Conservation (phyloP, 2,797 vertebrate species). For the Cyclura pinguis region DNA sequence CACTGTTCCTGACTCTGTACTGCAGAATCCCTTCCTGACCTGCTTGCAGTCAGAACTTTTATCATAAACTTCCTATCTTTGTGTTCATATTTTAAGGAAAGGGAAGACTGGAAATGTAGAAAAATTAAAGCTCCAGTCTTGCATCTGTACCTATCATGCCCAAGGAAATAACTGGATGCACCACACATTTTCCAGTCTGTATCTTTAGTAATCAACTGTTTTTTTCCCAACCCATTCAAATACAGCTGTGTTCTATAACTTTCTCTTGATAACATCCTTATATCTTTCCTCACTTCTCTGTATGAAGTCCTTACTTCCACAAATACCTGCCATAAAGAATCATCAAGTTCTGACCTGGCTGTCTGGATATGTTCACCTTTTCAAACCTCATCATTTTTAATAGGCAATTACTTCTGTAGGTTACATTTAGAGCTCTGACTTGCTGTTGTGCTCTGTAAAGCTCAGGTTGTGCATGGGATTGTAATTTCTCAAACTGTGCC, state of each 20-base stretch:
- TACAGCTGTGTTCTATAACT: not conserved
- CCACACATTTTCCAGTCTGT: not conserved
- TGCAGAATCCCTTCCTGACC: not conserved
- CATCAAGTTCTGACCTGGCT: not conserved
- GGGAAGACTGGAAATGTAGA: not conserved
- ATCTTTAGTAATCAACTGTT: slow-evolving; percentile 15
- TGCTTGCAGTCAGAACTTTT: not conserved
- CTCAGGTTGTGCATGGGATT: not conserved
- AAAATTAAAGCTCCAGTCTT: not conserved
- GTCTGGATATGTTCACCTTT: not conserved
- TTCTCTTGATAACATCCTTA: not conserved
- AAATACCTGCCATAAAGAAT: slow-evolving; percentile 9
- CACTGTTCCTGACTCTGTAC: not conserved
- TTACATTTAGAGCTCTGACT: slow-evolving; percentile 5
- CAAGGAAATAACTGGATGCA: not conserved
- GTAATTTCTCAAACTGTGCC: not conserved
- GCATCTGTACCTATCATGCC: not conserved
- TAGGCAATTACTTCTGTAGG: slow-evolving; percentile 1
- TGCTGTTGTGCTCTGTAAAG: not conserved
- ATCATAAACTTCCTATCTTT: not conserved
- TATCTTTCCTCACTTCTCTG: not conserved
- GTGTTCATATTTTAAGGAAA: not conserved
- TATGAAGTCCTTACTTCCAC: not conserved
- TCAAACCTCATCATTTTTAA: slow-evolving; percentile 9
- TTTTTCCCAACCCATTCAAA: not conserved